These are phyloP conservation scores for Cervus canadensis DNA, from an alignment of 2,113 vertebrate genomes.

Conservation along the genomic window DNA sequence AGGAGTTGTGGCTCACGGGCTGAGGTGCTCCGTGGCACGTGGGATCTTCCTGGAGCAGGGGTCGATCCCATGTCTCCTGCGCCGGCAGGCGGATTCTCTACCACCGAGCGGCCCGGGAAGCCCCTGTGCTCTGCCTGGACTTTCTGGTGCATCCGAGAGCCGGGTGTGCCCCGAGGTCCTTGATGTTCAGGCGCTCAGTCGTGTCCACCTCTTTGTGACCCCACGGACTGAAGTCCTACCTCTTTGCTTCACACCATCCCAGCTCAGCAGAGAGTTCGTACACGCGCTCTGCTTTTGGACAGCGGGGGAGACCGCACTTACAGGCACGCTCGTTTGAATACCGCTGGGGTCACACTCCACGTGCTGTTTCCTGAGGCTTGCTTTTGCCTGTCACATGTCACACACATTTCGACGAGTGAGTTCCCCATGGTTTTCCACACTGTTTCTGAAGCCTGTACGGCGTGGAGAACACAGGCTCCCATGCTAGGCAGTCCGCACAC, in stretches of 20 bases:
- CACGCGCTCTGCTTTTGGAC: neutral
- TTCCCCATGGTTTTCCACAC: fast-evolving
- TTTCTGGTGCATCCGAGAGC: neutral
- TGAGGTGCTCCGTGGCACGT: fast-evolving
- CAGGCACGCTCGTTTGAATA: fast-evolving
- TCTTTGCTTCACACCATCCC: neutral
- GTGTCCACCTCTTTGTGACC: neutral
- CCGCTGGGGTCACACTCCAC: fast-evolving
- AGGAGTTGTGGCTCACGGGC: neutral
- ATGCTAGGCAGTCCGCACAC: fast-evolving
- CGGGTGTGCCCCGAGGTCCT: neutral
- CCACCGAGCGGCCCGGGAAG: neutral
- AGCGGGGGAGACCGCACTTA: fast-evolving
- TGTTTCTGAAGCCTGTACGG: fast-evolving
- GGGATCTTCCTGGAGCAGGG: neutral
- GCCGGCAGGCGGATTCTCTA: neutral
- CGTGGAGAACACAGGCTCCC: neutral
- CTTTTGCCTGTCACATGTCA: neutral
- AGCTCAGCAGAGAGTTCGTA: neutral
- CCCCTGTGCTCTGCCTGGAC: neutral
- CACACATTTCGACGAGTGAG: neutral
- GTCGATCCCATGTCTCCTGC: neutral
- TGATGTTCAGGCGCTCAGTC: neutral
- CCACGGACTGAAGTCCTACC: neutral
- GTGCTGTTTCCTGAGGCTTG: neutral